Evolutionary conservation across 1,140 invertebrate genomes (phyloP), one percentile per base, ranked within the genome.

Genomic region (Drosophila burlai): DNA sequence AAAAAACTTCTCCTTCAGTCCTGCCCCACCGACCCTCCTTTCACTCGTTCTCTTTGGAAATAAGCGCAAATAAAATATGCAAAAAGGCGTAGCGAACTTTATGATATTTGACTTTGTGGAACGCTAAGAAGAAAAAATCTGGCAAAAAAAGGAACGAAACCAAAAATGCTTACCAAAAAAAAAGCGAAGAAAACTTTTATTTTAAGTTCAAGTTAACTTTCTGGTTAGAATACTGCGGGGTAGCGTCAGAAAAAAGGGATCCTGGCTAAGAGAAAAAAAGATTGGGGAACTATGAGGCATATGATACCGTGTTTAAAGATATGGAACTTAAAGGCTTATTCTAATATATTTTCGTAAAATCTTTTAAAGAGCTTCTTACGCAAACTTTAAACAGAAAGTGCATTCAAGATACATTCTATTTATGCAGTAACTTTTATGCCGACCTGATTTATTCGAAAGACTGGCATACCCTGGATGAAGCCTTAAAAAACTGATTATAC

Each of bases 171-270:
- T 47, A 21, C 49, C 46, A 42, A 68, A 72, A 55, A 62, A 62
- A 55, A 62, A 69, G 72, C 74, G 76, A 76, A 50, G 66, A 52
- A 89, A 89, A 89, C 85, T 89, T 89, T 89, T 89, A 89, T 89
- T 89, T 89, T 89, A 89, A 89, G 85, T 89, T 89, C 78, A 85
- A 89, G 78, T 85, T 89, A 89, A 89, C 84, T 89, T 90, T 89
- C 61, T 85, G 81, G 84, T 90, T 89, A 90, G 84, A 72, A 63
- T 65, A 60, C 78, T 61, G 81, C 54, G 71, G 67, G 69, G 62
- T 69, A 61, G 57, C 29, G 38, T 40, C 57, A 21, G 4, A 1
- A 34, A 29, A 34, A 55, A 45, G 66, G 63, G 66, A 26, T 64
- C 21, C 26, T 29, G n/a, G 52, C 26, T 50, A 50, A 69, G 31